Base-by-base conservation (phyloP, 2,888 invertebrate species). In the Steinernema hermaphroditum region DNA sequence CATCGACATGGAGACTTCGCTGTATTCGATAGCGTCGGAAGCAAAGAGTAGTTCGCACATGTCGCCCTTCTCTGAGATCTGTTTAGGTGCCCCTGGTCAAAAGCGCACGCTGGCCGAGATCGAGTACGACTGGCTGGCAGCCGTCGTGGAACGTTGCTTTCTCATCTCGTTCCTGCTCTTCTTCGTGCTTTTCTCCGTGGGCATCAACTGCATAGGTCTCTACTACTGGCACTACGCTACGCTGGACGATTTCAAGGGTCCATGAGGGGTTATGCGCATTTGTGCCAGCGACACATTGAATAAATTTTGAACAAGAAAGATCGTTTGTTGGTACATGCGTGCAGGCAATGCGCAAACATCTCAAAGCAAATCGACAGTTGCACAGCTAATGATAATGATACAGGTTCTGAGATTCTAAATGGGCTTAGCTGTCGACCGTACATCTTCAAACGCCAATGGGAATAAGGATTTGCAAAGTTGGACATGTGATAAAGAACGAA, bases 61-160 rank as follows among this genome's bases (percentile, higher is more conserved):
- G 14, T 16, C 14, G 14, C 14, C 14, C 16, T 14, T 16, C n/a
- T 44, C 44, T 14, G n/a, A n/a, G n/a, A n/a, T n/a, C n/a, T n/a
- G n/a, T n/a, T n/a, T n/a, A n/a, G n/a, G n/a, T n/a, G n/a, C n/a
- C n/a, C 19, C 29, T 12, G 34, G 62, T n/a, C 12, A 37, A 9
- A 34, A 24, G 1, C 37, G 69, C 0, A 69, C n/a, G 8, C n/a
- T 69, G n/a, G 69, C 34, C 16, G 37, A 69, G 41, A 24, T 69
- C n/a, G 69, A 69, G 41, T 69, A 37, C 69, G 69, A 69, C 69
- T 69, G 41, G 34, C 41, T 69, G 69, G 69, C 69, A 19, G 69
- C 69, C 19, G 69, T 69, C 14, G 69, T 69, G n/a, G 69, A 69
- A 29, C 69, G 69, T 16, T 24, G 32, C 1, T 41, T 69, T 16